A percentile compares a stretch with the other conserved stretches of the same genome.
Evolutionary conservation across 2,888 invertebrate genomes (phyloP).

Genomic region (Cataglyphis livida): DNA sequence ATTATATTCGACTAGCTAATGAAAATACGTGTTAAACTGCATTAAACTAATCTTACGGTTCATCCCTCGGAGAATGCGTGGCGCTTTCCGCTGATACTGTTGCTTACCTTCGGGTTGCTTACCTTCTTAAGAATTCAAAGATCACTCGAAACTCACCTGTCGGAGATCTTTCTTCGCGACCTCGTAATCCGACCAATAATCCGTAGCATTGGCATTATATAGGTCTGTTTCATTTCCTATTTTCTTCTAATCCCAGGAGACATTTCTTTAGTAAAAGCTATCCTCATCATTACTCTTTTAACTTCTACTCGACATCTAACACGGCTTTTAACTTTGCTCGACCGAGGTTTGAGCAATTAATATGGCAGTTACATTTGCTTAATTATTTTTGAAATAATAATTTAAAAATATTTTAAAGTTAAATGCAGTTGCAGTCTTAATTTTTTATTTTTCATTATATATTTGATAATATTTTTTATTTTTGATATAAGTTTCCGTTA

Average conservation of each 20-base stretch:
- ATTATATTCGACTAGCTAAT: constrained; percentile 78
- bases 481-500: neutral
- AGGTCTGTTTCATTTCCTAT: neutral
- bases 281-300: neutral
- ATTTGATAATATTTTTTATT: neutral
- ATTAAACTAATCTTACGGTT: constrained; percentile 76
- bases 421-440: neutral
- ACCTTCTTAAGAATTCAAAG: neutral
- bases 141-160: constrained; percentile 52
- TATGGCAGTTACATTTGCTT: neutral
- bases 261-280: neutral
- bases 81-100: constrained; percentile 12
- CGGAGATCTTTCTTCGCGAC: constrained; percentile 45
- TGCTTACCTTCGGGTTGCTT: neutral
- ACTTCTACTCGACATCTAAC: constrained; percentile 1
- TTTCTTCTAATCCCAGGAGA: neutral
- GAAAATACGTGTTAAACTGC: constrained; percentile 79
- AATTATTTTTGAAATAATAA: neutral
- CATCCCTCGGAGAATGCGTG: constrained; percentile 36
- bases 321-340: neutral
- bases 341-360: neutral
- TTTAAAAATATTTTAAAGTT: neutral
- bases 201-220: neutral
- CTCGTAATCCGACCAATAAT: constrained; percentile 2
- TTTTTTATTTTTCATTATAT: neutral